Conservation (phyloP, 2,797 vertebrate species). For the Xiphorhynchus erythropygius region DNA sequence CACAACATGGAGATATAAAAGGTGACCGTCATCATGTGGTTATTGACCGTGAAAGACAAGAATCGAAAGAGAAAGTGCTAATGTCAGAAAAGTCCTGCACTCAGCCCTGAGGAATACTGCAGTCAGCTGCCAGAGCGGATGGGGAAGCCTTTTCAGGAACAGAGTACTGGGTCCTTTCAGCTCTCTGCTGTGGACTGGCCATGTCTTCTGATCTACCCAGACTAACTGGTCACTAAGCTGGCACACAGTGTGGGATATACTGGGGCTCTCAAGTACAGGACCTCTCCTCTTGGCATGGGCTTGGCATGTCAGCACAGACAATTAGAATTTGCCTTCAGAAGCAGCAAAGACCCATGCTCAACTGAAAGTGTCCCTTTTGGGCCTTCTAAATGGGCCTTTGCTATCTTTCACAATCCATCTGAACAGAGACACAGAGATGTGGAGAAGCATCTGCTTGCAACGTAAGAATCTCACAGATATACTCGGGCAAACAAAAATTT, state of each 20-base stretch:
- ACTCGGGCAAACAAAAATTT: background rate
- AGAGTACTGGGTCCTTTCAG: background rate
- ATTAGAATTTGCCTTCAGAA: background rate
- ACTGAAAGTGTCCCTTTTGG: background rate
- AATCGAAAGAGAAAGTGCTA: background rate
- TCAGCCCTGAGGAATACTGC: background rate
- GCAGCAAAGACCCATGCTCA: background rate
- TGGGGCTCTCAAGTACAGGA: background rate
- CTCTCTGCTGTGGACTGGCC: background rate
- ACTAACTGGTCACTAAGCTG: background rate
- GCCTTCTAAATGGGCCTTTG: background rate
- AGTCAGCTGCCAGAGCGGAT: background rate
- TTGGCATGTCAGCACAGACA: background rate
- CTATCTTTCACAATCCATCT: background rate
- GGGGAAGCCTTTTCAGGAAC: background rate
- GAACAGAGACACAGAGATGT: background rate
- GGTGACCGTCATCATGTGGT: background rate
- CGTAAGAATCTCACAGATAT: background rate
- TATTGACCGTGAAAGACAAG: background rate
- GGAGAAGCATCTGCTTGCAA: background rate
- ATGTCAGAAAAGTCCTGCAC: background rate
- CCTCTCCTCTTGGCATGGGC: background rate
- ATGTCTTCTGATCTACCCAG: fast-evolving
- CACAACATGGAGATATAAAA: background rate
- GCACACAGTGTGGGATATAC: fast-evolving